Base-by-base conservation (phyloP, 2,888 invertebrate species). In the Conistra vaccinii region DNA sequence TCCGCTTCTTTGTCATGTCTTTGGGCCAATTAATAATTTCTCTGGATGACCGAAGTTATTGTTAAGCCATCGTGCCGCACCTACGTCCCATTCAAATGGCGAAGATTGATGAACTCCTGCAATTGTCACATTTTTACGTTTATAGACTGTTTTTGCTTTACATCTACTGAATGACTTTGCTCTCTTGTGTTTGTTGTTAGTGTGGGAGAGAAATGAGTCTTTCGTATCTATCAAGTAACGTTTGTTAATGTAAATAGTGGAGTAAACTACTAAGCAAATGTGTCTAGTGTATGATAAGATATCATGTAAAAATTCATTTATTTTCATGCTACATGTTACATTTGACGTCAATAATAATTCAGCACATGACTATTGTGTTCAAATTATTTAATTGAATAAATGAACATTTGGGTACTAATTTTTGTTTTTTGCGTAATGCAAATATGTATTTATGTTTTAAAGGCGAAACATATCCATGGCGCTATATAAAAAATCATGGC, bases 21-120 rank as follows among this genome's bases (percentile, higher is more conserved):
- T 92, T 90, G 91, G 91, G 91, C 93, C 96, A 96, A 96, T 96
- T 96, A 96, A 95, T 96, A 96, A 96, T 95, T 94, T 96, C 93
- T 93, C 94, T 95, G 93, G 95, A 95, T 96, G 96, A 95, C 96
- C 96, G 94, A 89, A 94, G 94, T 94, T 92, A 95, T 96, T 96
- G 95, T 96, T 93, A 90, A 91, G 82, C 90, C 89, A 89, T 90
- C 90, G 90, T 85, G 91, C 89, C 89, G 88, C 87, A 89, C 92
- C 92, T 91, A 90, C 88, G 91, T 89, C 90, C 92, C 92, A 93
- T 93, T 93, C 93, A 93, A 92, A 92, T 91, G 90, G 90, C 89
- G 92, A 95, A 95, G 96, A 96, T 96, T 95, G 95, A 95, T 95
- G 94, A 95, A 96, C 95, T 96, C 93, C 90, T 89, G 90, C 94